A percentile compares a stretch with the other conserved stretches of the same genome.
These are phyloP conservation scores for Lateolabrax maculatus DNA, from an alignment of 2,797 vertebrate species.

Conservation along the genomic window DNA sequence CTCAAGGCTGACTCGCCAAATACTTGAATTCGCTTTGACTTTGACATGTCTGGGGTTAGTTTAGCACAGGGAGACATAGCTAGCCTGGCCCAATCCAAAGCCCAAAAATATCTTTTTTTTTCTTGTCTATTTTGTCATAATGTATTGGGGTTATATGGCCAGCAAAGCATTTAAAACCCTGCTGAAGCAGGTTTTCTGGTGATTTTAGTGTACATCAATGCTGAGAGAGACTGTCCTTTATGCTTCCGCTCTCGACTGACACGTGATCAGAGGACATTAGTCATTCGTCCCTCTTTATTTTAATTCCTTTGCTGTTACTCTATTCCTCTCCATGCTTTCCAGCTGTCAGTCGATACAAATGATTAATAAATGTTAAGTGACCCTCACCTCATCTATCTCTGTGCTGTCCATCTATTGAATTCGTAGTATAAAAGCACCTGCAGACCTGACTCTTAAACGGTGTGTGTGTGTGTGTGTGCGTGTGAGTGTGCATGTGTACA, in stretches of 20 bases:
- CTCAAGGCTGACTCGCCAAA: too few species aligned
- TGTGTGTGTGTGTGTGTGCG: background rate
- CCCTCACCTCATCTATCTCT: conserved; percentile 12
- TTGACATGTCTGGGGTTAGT: too few species aligned
- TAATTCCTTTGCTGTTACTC: background rate
- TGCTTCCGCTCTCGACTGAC: background rate
- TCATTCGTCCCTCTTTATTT: background rate
- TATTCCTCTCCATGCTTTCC: background rate
- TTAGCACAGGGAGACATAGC: too few species aligned
- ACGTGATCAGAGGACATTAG: background rate
- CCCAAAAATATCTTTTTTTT: too few species aligned
- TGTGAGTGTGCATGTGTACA: too few species aligned
- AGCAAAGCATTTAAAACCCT: too few species aligned
- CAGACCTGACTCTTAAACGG: background rate
- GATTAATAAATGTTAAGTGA: conserved; percentile 26
- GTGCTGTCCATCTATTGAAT: conserved; percentile 12
- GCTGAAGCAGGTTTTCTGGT: background rate
- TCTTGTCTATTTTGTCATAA: too few species aligned
- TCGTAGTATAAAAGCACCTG: conserved; percentile 6
- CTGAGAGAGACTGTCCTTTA: background rate
- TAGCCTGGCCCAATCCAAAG: too few species aligned
- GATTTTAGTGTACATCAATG: background rate
- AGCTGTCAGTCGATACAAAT: conserved; percentile 16
- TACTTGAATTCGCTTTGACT: too few species aligned
- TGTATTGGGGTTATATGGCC: too few species aligned